Base-by-base conservation (phyloP, 2,797 vertebrate species). In the Brachymystax lenok region DNA sequence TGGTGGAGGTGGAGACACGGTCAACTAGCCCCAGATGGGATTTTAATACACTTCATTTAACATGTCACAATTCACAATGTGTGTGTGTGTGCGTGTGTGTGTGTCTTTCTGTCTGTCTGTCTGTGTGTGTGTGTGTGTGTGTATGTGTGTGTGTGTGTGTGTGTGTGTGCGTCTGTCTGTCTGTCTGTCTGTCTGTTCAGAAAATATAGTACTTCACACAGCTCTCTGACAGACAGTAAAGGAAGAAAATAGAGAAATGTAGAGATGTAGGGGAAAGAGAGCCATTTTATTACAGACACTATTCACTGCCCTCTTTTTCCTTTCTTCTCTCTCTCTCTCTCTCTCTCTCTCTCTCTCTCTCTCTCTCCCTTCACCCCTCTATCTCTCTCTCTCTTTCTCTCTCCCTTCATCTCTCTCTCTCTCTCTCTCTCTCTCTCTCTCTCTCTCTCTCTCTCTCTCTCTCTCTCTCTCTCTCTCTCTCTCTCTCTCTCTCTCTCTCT, bases 401-500 rank as follows among this genome's bases (percentile, higher is more conserved):
- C 64, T 67, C 7, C 16, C 64, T 67, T 10, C 16, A 5, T 5
- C 24, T 1, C 66, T 68, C 10, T 21, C 19, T 24, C 16, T 63
- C 59, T 3, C 3, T 63, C 66, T 33, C 30, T 33, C 30, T 33
- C 30, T 33, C 30, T 33, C 30, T 33, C 30, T 4, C 30, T 33
- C 30, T 33, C 30, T 33, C 30, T 1, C 3, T 5, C 0, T 4
- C 0, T 0, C 30, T 30, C 30, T 0, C 30, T 30, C 33, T 35
- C 33, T 1, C 0, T 35, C 33, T 35, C 5, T 35, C 4, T 21
- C 21, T 16, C 8, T 86, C 86, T 87, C 87, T 90, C 90, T 91
- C n/a, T 50, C 8, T 86, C 87, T 87, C 87, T 90, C 90, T 91
- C 90, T 90, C 90, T 89, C 86, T 83, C 86, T 86, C 35, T 87